Conservation (phyloP, 35 echinoderm and acorn worm genomes). For the Patiria miniata region DNA sequence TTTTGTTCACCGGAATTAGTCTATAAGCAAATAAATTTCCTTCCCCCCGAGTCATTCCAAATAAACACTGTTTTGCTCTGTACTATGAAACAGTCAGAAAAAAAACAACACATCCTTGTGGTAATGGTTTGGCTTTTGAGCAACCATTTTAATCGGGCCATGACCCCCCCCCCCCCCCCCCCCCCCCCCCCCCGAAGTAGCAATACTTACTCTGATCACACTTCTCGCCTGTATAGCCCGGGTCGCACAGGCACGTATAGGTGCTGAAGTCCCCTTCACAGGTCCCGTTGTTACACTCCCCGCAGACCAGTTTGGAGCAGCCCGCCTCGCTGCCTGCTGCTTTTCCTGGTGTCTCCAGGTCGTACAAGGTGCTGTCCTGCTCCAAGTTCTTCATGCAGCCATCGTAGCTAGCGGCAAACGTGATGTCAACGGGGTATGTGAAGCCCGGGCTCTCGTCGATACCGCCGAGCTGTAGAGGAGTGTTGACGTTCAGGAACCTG, state of each 20-base stretch:
- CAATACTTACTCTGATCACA: constrained; percentile 68
- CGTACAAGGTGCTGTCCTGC: constrained; percentile 84
- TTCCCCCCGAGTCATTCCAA: no score
- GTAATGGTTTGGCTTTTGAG: no score
- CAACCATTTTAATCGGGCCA: no score
- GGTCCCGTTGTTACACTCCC: constrained; percentile 77
- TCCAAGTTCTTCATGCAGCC: constrained; percentile 87
- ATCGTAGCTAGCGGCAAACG: constrained; percentile 42
- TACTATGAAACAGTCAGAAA: no score
- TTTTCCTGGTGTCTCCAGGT: constrained; percentile 51
- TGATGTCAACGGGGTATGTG: constrained; percentile 6
- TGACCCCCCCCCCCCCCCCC: no score
- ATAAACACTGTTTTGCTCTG: no score
- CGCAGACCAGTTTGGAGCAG: constrained; percentile 62
- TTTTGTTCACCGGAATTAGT: no score
- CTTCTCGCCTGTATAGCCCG: constrained; percentile 67
- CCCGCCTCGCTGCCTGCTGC: constrained; percentile 52
- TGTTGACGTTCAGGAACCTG: constrained; percentile 85
- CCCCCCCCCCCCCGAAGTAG: no score
- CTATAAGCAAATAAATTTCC: no score
- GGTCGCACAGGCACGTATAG: constrained; percentile 77
- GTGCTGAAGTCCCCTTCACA: constrained; percentile 64
- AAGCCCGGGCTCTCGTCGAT: not conserved
- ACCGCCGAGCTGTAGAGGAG: constrained; percentile 90
- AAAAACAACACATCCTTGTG: no score